Percentiles rank a stretch among this genome's conserved stretches.
These are phyloP conservation scores for Sinocyclocheilus maitianheensis DNA, from an alignment of 2,113 vertebrate species.

Conservation along the genomic window DNA sequence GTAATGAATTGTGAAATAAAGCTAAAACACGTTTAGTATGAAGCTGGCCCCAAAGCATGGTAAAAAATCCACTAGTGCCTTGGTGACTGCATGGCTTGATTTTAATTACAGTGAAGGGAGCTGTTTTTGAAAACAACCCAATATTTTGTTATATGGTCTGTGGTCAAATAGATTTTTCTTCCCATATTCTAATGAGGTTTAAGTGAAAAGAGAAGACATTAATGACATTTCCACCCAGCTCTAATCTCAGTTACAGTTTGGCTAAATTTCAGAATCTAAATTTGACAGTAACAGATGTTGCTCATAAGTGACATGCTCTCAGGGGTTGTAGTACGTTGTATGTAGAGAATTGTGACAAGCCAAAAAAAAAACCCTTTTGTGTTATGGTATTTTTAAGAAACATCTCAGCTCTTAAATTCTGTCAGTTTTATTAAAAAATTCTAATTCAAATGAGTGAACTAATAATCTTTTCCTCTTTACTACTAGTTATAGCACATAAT, in stretches of 20 bases:
- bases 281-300: neutral
- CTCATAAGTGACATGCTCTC: neutral
- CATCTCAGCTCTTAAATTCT: no score
- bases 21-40: constrained; percentile 42
- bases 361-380: neutral
- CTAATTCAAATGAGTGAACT: neutral
- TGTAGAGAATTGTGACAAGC: neutral
- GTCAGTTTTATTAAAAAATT: neutral
- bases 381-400: no score
- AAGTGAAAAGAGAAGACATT: constrained; percentile 38
- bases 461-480: neutral
- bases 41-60: constrained; percentile 15
- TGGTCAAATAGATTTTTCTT: constrained; percentile 20
- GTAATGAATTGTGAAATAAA: constrained; percentile 40
- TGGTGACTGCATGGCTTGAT: constrained; percentile 38
- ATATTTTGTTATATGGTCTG: constrained; percentile 37
- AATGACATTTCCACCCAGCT: constrained; percentile 29
- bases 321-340: neutral
- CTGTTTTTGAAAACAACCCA: constrained; percentile 48
- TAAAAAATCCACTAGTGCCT: constrained; percentile 36
- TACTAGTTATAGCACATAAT: neutral
- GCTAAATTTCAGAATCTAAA: neutral
- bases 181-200: constrained; percentile 39
- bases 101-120: constrained; percentile 42
- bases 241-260: constrained; percentile 17